Base-by-base conservation (phyloP, 2,113 vertebrate genomes). In the Dasyprocta punctata region DNA sequence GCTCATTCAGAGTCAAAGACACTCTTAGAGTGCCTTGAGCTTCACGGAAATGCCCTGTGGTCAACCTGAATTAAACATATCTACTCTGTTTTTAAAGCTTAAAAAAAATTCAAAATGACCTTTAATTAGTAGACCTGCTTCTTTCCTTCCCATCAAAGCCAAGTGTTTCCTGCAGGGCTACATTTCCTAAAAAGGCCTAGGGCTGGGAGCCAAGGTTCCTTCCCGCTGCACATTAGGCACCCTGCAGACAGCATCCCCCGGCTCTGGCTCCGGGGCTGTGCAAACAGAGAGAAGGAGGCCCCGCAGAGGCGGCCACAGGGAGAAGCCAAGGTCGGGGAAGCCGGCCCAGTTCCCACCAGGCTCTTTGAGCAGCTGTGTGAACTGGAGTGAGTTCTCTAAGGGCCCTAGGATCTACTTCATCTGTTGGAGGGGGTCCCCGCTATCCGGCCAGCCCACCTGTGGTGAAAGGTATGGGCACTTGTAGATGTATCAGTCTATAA, bases 61-160 rank as follows among this genome's bases (percentile, higher is more conserved):
- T 90, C 67, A 92, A 95, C 78, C 36, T 2, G 52, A 97, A 96
- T 97, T 94, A 97, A 95, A 96, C 86, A 90, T 41, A 85, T 54
- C 88, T n/a, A 86, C 95, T 96, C 93, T 97, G 95, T 94, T 97
- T 96, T 97, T 98, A 98, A 96, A 93, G 84, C 93, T 94, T 92
- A 96, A 98, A 94, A 95, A 86, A 89, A 94, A 84, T 73, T 30
- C 75, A 5, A 90, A 97, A 96, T 94, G 96, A 92, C 96, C 92
- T 96, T 97, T 97, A 98, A 98, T 98, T 97, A 97, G 96, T 58
- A 92, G 95, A 92, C 49, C 58, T 7, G 33, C 86, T 96, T 86
- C 69, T 95, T 91, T 69, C 65, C 95, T 96, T 94, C 90, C 92
- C 97, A 97, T 93, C 96, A 98, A 97, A 97, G 94, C 87, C 82